These are phyloP conservation scores for Eurytoma californica DNA, from an alignment of 2,888 invertebrate genomes.

Conservation along the genomic window DNA sequence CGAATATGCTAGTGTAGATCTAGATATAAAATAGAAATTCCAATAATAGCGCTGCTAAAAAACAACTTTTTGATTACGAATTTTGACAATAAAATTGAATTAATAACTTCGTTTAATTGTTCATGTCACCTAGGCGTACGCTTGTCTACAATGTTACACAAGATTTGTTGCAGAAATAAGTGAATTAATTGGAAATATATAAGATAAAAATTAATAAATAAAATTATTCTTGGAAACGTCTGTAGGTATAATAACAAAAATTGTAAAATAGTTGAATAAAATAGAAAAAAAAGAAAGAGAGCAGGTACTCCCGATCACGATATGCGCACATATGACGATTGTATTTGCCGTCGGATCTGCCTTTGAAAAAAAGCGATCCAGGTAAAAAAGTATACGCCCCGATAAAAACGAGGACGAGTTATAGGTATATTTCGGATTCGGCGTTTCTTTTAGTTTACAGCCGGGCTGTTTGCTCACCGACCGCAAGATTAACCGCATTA, in stretches of 20 bases:
- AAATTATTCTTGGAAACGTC: too few relatives aligned
- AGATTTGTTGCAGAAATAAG: not conserved
- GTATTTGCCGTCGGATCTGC: not conserved
- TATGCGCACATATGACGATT: not conserved
- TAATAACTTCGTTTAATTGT: not conserved
- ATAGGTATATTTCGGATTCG: constrained; percentile 47
- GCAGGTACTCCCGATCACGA: not conserved
- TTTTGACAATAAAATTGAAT: not conserved
- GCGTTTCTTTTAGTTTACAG: constrained; percentile 48
- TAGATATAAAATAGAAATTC: not conserved
- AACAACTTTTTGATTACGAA: not conserved
- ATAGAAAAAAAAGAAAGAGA: not conserved
- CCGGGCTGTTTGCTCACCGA: constrained; percentile 63
- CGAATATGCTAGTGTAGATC: not conserved
- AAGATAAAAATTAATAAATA: not conserved
- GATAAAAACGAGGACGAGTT: constrained; percentile 33
- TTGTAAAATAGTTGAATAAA: not conserved
- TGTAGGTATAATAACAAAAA: not conserved
- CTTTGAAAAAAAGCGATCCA: constrained; percentile 17
- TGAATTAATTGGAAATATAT: not conserved
- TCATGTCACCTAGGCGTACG: too few relatives aligned
- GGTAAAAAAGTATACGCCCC: constrained; percentile 4
- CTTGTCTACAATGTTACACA: too few relatives aligned
- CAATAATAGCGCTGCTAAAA: not conserved
- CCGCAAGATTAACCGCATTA: constrained; percentile 68